Base-by-base conservation (phyloP, 2,113 vertebrate species). In the Ornithorhynchus anatinus region DNA sequence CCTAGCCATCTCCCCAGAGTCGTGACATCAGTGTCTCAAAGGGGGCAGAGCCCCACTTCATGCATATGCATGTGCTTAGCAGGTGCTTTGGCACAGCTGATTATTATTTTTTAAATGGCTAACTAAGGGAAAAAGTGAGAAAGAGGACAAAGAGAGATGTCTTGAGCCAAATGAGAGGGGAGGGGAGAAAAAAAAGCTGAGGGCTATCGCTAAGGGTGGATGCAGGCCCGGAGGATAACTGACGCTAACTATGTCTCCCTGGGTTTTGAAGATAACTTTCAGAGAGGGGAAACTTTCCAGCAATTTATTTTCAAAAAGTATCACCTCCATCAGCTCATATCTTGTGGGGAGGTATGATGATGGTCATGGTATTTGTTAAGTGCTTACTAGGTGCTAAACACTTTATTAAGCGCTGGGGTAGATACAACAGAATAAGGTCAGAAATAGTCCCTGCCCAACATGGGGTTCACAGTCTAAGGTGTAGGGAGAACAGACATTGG, bases 1-100 rank as follows among this genome's bases (percentile, higher is more conserved):
- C 92, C 91, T 83, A 89, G 76, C 77, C 82, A 81, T 86, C 80
- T 92, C 92, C 91, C 92, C 70, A 81, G 91, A 91, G 93, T 90
- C 79, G 79, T 89, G 91, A 89, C 89, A 91, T 88, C 87, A 87
- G 77, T 82, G 88, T 92, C 90, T 91, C 90, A 1, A 70, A 91
- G 90, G 91, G 79, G 90, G 83, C 87, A 82, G 90, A 85, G 90
- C 89, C 91, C 80, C 64, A 77, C 72, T 79, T 91, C 88, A 89
- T 93, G 86, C 86, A 92, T 93, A 93, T 93, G 79, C 77, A 93
- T 92, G 73, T 69, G 64, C 81, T 79, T 82, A 40, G 84, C 89
- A 91, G 90, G 92, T 91, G 91, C 85, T 89, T 85, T 79, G 82
- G 86, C 85, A 86, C 87, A 89, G 91, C 87, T 88, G 86, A 91